Conservation (phyloP, 2,113 vertebrate genomes). For the Phoxinus phoxinus region DNA sequence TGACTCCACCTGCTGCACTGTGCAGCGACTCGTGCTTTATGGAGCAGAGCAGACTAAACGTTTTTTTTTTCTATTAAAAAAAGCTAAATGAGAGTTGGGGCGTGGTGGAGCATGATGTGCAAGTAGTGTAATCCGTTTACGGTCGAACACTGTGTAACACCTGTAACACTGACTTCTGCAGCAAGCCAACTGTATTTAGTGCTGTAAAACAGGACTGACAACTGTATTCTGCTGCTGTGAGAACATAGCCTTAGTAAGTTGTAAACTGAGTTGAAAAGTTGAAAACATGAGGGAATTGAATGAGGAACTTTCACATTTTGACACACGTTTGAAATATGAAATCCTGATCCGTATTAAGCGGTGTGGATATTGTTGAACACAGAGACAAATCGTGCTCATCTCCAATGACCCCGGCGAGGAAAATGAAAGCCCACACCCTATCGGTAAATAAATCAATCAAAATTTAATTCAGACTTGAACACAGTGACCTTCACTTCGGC, state of each 20-base stretch:
- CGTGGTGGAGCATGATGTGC: too few relatives aligned
- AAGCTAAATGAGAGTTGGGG: too few relatives aligned
- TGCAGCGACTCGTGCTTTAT: too few relatives aligned
- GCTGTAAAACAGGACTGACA: background rate
- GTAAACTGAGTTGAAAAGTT: conserved; percentile 4
- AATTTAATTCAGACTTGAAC: conserved; percentile 55
- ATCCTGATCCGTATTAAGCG: conserved; percentile 37
- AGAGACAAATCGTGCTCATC: conserved; percentile 49
- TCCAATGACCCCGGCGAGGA: conserved; percentile 42
- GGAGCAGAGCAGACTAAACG: too few relatives aligned
- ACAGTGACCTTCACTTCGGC: conserved; percentile 53
- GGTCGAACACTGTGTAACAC: too few relatives aligned
- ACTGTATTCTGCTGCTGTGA: background rate
- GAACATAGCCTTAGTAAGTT: background rate
- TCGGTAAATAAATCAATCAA: conserved; percentile 65
- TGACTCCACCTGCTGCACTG: too few relatives aligned
- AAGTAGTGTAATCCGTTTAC: too few relatives aligned
- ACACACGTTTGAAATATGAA: conserved; percentile 37
- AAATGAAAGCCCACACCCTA: conserved; percentile 57
- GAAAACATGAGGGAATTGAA: conserved; percentile 20
- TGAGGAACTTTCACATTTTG: background rate
- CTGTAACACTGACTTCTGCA: too few relatives aligned
- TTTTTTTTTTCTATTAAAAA: too few relatives aligned
- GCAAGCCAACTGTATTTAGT: background rate
- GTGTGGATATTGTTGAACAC: conserved; percentile 44